Evolutionary conservation across 2,797 vertebrate genomes (phyloP).

Genomic region (Oophaga sylvatica): DNA sequence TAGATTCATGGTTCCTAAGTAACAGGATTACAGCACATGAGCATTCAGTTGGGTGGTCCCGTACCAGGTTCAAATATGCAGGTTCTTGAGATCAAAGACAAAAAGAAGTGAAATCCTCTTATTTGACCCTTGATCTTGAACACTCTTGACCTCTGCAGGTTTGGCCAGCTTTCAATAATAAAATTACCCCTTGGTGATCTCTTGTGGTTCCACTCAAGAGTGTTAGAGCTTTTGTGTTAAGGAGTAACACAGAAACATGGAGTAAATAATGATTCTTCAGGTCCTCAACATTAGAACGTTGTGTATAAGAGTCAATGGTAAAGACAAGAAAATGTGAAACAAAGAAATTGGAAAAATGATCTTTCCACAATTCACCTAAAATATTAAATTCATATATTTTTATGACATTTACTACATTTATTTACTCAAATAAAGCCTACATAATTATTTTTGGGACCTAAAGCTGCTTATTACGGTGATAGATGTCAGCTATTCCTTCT

Average conservation of each 20-base stretch:
- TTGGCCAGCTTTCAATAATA: slow-evolving; percentile 18
- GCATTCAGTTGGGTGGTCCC: slow-evolving; percentile 49
- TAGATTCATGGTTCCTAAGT: slow-evolving; percentile 41
- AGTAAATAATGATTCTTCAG: background rate
- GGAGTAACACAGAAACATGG: background rate
- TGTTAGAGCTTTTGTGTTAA: no score
- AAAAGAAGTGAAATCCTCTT: slow-evolving; percentile 51
- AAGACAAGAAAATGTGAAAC: background rate
- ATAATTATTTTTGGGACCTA: background rate
- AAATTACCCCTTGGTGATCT: background rate
- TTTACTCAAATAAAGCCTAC: background rate
- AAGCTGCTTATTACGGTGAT: background rate
- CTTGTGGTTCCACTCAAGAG: background rate
- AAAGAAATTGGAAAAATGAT: background rate
- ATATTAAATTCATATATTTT: background rate
- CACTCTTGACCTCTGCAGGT: slow-evolving; percentile 37
- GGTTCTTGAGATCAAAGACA: slow-evolving; percentile 48
- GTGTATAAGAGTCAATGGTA: background rate
- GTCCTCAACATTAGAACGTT: background rate
- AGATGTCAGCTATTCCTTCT: no score
- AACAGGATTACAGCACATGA: slow-evolving; percentile 49
- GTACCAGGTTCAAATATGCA: slow-evolving; percentile 49
- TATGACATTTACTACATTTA: background rate
- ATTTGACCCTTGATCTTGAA: slow-evolving; percentile 40
- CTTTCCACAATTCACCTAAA: background rate